Evolutionary conservation across 1,140 invertebrate genomes (phyloP).

Genomic region (Bombus cullumanus): DNA sequence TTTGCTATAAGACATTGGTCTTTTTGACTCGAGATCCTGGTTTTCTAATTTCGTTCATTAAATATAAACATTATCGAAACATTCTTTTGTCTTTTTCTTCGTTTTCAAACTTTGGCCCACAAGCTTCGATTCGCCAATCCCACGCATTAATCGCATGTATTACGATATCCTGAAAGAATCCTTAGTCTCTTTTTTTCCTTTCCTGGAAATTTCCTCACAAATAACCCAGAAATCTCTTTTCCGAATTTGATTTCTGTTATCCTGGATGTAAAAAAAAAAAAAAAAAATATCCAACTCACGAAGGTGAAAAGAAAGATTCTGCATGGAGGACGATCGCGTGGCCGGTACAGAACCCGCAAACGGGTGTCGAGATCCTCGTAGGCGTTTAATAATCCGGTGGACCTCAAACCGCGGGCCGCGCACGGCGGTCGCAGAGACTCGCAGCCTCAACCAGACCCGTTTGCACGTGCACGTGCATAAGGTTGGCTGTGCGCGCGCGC

Average conservation of each 20-base stretch:
- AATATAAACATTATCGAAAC: too few species aligned
- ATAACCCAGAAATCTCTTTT: not conserved
- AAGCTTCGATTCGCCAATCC: not conserved
- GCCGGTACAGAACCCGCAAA: slow-evolving; percentile 75
- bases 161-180: too few species aligned
- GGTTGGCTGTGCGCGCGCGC: slow-evolving; percentile 35
- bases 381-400: slow-evolving; percentile 81
- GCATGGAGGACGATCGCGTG: slow-evolving; percentile 42
- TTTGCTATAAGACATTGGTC: not conserved
- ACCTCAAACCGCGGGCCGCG: slow-evolving; percentile 81
- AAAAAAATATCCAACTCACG: not conserved
- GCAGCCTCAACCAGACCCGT: slow-evolving; percentile 36
- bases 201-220: too few species aligned
- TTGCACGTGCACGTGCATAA: slow-evolving; percentile 61
- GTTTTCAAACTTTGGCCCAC: accelerated
- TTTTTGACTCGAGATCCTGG: not conserved
- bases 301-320: not conserved
- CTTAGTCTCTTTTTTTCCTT: too few species aligned
- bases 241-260: not conserved
- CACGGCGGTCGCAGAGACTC: slow-evolving; percentile 74
- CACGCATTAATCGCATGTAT: too few species aligned
- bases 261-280: too few species aligned
- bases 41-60: too few species aligned
- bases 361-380: slow-evolving; percentile 73
- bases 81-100: not conserved